Evolutionary conservation across 2,797 vertebrate genomes (phyloP).

Genomic region (Hypotaenidia philippensis): DNA sequence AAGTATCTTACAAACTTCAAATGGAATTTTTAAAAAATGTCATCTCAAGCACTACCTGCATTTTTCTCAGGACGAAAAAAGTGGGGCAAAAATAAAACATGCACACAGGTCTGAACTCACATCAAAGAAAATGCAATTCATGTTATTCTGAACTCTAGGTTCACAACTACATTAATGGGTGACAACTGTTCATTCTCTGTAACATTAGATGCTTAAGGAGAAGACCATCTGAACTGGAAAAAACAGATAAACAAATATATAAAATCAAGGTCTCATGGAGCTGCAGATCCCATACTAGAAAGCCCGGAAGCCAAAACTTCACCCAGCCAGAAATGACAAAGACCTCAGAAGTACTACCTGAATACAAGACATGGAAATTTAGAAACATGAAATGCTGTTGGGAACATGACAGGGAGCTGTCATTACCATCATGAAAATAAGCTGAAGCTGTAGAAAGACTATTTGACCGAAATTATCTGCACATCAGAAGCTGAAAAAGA

Average conservation of each 20-base stretch:
- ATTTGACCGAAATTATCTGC: background rate
- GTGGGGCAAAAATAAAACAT: background rate
- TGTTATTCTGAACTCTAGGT: background rate
- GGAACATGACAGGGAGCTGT: background rate
- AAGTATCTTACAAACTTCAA: background rate
- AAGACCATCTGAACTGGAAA: background rate
- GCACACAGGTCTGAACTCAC: background rate
- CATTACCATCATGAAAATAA: background rate
- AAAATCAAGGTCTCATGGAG: background rate
- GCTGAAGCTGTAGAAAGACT: background rate
- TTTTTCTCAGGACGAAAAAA: background rate
- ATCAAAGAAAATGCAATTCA: background rate
- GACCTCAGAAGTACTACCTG: background rate
- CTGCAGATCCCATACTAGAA: background rate
- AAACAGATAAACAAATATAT: background rate
- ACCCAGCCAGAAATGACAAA: background rate
- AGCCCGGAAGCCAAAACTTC: background rate
- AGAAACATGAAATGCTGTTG: background rate
- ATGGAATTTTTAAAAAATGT: background rate
- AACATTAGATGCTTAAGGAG: background rate
- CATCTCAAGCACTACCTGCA: background rate
- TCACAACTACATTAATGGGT: background rate
- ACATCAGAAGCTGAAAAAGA: background rate
- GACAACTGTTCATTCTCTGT: background rate
- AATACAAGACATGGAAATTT: background rate